Evolutionary conservation across 2,888 invertebrate genomes (phyloP).

Genomic region (Sacculina carcini): DNA sequence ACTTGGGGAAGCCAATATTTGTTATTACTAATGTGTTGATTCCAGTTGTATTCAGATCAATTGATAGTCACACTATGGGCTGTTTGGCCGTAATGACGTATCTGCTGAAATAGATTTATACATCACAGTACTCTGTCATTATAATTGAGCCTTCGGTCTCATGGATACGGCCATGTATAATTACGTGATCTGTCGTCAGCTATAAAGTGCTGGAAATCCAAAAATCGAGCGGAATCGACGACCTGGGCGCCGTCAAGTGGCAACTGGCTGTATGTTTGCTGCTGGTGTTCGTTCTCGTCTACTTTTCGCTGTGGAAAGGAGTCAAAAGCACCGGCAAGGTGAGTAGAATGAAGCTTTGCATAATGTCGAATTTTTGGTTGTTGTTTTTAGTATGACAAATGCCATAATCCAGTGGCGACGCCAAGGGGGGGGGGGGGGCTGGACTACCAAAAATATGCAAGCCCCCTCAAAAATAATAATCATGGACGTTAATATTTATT

Average conservation of each 20-base stretch:
- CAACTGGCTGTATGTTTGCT: slow-evolving; percentile 67
- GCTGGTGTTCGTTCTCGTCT: slow-evolving; percentile 71
- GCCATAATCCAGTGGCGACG: too few species aligned
- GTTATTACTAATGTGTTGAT: too few species aligned
- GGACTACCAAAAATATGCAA: too few species aligned
- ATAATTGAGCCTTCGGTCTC: not conserved
- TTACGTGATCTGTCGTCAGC: slow-evolving; percentile 24
- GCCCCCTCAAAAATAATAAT: too few species aligned
- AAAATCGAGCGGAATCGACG: slow-evolving; percentile 47
- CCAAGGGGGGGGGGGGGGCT: too few species aligned
- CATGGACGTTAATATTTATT: too few species aligned
- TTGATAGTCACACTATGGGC: too few species aligned
- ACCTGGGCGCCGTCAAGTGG: slow-evolving; percentile 68
- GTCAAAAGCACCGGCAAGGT: slow-evolving; percentile 78
- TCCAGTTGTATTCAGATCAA: too few species aligned
- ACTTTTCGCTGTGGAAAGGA: slow-evolving; percentile 91
- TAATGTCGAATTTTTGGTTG: too few species aligned
- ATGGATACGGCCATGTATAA: not conserved
- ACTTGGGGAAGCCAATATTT: too few species aligned
- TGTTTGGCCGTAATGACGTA: too few species aligned
- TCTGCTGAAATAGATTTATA: not conserved
- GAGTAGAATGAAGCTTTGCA: slow-evolving; percentile 16
- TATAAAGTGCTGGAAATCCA: slow-evolving; percentile 63
- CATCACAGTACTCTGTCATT: not conserved
- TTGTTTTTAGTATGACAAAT: too few species aligned